Base-by-base conservation (phyloP, 2,888 invertebrate species). In the Zygothrica quintamaculata region DNA sequence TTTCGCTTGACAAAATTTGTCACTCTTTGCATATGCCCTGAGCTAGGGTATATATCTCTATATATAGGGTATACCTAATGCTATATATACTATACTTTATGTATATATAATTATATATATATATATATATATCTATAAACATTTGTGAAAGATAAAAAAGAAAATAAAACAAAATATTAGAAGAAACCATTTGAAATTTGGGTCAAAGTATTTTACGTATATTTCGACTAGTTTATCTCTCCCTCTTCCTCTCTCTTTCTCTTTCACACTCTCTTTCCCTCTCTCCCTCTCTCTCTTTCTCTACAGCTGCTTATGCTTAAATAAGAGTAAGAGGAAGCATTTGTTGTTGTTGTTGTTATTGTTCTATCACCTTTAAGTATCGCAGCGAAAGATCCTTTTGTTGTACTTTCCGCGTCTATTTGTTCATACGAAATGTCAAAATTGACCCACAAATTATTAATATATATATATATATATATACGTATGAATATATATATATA, bases 201-300 rank as follows among this genome's bases (percentile, higher is more conserved):
- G 84, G 84, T 84, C 84, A 84, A 84, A 78, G 75, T 74, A 76
- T 86, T 84, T 85, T 79, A 85, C 75, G 68, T 51, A 44, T 68
- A 74, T 69, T 69, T 59, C 47, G 39, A 22, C 18, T 31, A 40
- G 39, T 47, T 55, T 29, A 7, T 13, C 33, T 18, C 22, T 4
- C 16, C 6, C 29, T 3, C n/a, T 0, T 26, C 3, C 39, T 9
- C 39, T 12, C 34, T 6, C 3, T 6, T 26, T 1, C 25, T 22
- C n/a, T 2, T 7, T 8, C 33, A 1, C 22, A 11, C 11, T 22
- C 37, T 22, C n/a, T 22, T 9, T 8, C 31, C 7, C 25, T 25
- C 9, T 15, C 12, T n/a, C 7, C 37, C 3, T 47, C 36, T 36
- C 8, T 12, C 13, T 11, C 36, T 36, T 36, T 9, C 13, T 36